A percentile compares a stretch with the other conserved stretches of the same genome.
phyloP scores from a whole-genome alignment of 1,140 invertebrate species.

The Phortica variegata region DNA sequence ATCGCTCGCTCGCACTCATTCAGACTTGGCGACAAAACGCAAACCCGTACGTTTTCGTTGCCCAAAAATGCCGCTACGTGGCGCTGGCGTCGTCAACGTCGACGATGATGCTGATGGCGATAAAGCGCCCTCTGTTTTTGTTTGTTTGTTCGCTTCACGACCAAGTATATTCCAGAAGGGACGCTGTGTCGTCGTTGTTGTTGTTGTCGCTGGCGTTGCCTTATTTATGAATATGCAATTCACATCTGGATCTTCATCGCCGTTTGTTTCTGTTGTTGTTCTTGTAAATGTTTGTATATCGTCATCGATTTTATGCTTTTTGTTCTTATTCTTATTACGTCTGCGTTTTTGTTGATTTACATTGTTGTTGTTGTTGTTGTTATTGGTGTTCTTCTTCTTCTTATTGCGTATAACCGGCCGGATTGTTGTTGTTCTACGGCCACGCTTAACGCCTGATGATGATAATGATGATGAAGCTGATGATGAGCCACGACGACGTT shows the following conservation, averaged over 20 bases:
- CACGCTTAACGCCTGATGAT: conserved; percentile 31
- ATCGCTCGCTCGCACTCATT: no score
- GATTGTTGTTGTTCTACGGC: conserved; percentile 33
- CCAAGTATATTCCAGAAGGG: conserved; percentile 51
- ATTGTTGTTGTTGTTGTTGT: conserved; percentile 18
- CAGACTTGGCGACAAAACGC: conserved; percentile 24
- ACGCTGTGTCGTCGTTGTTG: conserved; percentile 34
- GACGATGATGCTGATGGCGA: conserved; percentile 1
- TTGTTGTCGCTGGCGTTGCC: conserved; percentile 26
- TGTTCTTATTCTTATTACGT: no score
- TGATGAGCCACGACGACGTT: conserved; percentile 6
- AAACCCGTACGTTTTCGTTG: conserved; percentile 40
- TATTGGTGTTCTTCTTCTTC: no score
- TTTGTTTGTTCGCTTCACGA: conserved; percentile 17
- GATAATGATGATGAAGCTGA: conserved; percentile 1
- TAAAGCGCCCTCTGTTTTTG: neutral
- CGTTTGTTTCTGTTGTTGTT: conserved; percentile 11
- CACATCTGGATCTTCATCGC: conserved; percentile 35
- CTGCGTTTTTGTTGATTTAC: no score
- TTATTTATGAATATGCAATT: conserved; percentile 53
- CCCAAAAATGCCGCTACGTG: conserved; percentile 33
- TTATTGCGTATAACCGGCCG: no score
- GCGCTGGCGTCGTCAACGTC: conserved; percentile 18
- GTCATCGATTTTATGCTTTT: no score
- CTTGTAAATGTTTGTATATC: neutral